Evolutionary conservation across 1,140 invertebrate genomes (phyloP).

Genomic region (Caligus rogercresseyi): DNA sequence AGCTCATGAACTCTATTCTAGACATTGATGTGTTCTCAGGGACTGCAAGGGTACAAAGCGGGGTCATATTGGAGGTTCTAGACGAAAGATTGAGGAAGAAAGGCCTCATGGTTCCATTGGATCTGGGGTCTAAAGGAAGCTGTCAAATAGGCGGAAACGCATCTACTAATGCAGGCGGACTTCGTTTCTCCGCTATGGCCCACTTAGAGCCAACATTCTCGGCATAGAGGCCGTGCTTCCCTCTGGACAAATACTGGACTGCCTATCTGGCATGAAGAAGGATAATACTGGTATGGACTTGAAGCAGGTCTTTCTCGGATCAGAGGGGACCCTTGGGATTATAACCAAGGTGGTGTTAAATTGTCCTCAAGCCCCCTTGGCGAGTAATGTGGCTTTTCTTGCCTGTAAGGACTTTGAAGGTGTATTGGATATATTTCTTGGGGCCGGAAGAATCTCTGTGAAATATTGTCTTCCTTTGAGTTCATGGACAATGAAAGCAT

Average conservation of each 20-base stretch:
- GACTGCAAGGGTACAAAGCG: slow-evolving; percentile 35
- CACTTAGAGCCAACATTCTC: slow-evolving; percentile 72
- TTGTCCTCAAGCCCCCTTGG: slow-evolving; percentile 59
- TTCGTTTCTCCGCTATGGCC: slow-evolving; percentile 88
- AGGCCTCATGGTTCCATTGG: slow-evolving; percentile 76
- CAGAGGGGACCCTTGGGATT: slow-evolving; percentile 86
- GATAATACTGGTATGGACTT: slow-evolving; percentile 94
- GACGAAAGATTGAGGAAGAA: slow-evolving; percentile 51
- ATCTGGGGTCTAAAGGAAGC: slow-evolving; percentile 87
- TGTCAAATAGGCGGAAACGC: slow-evolving; percentile 95
- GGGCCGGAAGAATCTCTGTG: slow-evolving; percentile 55
- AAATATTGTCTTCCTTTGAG: slow-evolving; percentile 84
- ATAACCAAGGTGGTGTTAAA: slow-evolving; percentile 72
- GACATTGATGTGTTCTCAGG: slow-evolving; percentile 6
- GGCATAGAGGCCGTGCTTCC: slow-evolving; percentile 66
- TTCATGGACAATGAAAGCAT: slow-evolving; percentile 61
- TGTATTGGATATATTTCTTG: slow-evolving; percentile 50
- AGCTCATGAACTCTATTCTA: slow-evolving; percentile 24
- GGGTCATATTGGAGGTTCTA: slow-evolving; percentile 73
- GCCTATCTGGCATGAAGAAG: slow-evolving; percentile 50
- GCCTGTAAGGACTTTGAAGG: slow-evolving; percentile 54
- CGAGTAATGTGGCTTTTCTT: slow-evolving; percentile 65
- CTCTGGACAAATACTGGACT: slow-evolving; percentile 18
- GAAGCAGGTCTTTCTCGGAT: slow-evolving; percentile 91
- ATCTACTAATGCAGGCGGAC: slow-evolving; percentile 81